A percentile compares a stretch with the other conserved stretches of the same genome.
phyloP scores from a whole-genome alignment of 2,113 vertebrate species.

The Protomyctophum bolini region DNA sequence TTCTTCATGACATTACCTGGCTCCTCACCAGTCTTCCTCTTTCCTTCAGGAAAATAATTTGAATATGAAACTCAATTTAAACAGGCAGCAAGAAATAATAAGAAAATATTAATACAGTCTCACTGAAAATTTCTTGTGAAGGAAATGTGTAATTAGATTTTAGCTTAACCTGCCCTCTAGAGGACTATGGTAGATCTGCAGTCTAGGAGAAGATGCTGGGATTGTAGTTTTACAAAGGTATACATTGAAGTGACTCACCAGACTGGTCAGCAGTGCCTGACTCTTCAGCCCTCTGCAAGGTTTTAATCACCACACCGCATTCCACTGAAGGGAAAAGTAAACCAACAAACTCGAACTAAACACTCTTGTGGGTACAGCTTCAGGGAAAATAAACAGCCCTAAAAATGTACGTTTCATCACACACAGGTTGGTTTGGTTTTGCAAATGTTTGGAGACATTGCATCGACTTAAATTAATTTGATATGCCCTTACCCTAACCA shows the following conservation, averaged over 20 bases:
- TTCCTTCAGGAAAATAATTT: conserved; percentile 77
- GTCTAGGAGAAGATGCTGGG: not conserved
- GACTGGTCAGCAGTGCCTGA: conserved; percentile 67
- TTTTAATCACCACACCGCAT: conserved; percentile 88
- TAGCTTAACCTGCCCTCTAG: not conserved
- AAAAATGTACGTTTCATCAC: not conserved
- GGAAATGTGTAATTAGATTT: not conserved
- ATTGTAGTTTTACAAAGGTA: not conserved
- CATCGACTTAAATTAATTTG: no score
- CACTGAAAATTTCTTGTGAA: not conserved
- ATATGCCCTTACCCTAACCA: no score
- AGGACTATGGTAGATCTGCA: not conserved
- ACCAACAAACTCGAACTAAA: conserved; percentile 29
- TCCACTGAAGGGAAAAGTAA: conserved; percentile 82
- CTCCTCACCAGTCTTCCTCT: conserved; percentile 85
- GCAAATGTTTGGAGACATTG: no score
- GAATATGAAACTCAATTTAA: not conserved
- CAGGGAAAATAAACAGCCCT: not conserved
- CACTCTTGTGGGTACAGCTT: not conserved
- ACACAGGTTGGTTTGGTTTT: not conserved
- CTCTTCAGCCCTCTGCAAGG: conserved; percentile 76
- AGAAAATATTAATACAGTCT: not conserved
- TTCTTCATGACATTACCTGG: conserved; percentile 80
- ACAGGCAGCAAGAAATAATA: not conserved
- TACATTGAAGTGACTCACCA: conserved; percentile 47